Percentiles rank a stretch among this genome's conserved stretches.
Conservation (phyloP, 2,797 vertebrate species). For the Mormyrus proboscirostris region DNA sequence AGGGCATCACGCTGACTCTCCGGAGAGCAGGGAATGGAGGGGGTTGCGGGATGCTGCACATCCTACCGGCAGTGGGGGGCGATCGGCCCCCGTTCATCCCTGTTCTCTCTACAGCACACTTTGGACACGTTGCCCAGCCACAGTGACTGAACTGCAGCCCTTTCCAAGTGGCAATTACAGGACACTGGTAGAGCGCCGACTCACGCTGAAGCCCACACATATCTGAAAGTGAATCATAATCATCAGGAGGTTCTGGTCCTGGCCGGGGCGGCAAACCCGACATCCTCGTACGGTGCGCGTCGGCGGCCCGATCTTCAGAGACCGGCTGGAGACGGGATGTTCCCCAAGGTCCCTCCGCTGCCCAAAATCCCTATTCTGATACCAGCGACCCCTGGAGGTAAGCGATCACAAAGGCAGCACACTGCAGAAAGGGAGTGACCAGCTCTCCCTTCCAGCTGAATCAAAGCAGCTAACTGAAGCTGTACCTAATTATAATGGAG, state of each 20-base stretch:
- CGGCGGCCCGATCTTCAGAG: neutral
- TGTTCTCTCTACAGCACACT: neutral
- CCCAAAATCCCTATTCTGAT: neutral
- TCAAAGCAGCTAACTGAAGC: neutral
- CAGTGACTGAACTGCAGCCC: neutral
- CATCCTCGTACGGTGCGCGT: neutral
- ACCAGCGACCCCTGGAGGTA: neutral
- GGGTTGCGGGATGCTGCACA: neutral
- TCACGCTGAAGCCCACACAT: neutral
- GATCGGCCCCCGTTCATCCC: neutral
- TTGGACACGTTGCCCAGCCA: neutral
- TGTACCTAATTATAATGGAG: neutral
- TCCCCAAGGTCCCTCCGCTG: neutral
- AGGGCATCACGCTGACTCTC: neutral
- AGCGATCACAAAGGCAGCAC: neutral
- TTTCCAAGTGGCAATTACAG: neutral
- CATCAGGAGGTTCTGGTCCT: neutral
- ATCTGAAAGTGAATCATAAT: neutral
- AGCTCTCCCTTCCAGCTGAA: neutral
- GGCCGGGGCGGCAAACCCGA: neutral
- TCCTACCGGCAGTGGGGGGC: neutral
- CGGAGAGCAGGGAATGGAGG: neutral
- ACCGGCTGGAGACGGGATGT: neutral
- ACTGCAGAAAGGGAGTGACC: neutral
- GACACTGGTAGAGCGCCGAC: neutral